Evolutionary conservation across 2,113 vertebrate genomes (phyloP).

Genomic region (Entelurus aequoreus): DNA sequence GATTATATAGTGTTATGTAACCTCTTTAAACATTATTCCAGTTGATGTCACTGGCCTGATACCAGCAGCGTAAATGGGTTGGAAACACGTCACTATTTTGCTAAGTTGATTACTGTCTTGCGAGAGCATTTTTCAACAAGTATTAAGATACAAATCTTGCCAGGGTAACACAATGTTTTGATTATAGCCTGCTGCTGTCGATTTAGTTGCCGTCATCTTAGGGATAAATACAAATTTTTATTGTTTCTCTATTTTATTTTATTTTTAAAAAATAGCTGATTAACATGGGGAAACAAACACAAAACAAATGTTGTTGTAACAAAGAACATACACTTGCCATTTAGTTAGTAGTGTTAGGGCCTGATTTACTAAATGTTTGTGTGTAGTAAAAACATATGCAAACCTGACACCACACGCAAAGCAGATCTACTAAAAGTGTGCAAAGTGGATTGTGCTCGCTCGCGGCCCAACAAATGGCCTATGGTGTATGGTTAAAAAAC

Average conservation of each 20-base stretch:
- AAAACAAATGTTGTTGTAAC: constrained; percentile 5
- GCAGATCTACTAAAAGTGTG: no score
- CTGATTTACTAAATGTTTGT: no score
- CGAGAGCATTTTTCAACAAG: constrained; percentile 16
- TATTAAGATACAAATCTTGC: constrained; percentile 11
- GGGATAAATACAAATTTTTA: constrained; percentile 14
- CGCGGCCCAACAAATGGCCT: no score
- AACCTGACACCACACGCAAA: no score
- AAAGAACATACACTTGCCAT: constrained; percentile 3
- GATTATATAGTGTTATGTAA: constrained; percentile 40
- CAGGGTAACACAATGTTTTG: constrained; percentile 26
- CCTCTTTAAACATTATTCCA: constrained; percentile 12
- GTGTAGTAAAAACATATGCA: no score
- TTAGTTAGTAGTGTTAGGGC: neutral
- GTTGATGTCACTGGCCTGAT: constrained; percentile 15
- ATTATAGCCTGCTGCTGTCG: constrained; percentile 38
- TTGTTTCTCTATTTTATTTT: constrained; percentile 25
- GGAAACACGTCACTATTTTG: constrained; percentile 16
- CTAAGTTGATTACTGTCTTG: constrained; percentile 12
- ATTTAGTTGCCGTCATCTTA: constrained; percentile 31
- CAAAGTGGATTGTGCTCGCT: no score
- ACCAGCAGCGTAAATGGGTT: constrained; percentile 18
- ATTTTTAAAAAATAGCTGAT: constrained; percentile 8
- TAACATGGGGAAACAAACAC: constrained; percentile 44
- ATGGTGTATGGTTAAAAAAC: no score